phyloP scores from a whole-genome alignment of 2,888 invertebrate species.

The Drosophila conformis region DNA sequence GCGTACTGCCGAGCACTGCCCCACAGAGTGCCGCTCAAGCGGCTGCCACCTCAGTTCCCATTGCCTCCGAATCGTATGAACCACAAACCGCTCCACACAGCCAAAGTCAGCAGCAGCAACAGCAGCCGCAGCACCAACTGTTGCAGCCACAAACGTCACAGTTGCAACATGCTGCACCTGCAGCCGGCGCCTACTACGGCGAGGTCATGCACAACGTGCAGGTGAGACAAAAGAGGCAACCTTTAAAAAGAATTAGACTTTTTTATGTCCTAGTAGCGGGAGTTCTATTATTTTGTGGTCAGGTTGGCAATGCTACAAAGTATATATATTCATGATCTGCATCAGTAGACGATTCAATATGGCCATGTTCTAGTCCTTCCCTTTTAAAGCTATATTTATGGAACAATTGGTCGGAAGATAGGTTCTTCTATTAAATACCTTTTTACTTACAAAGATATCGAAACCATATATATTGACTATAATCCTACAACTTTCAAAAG shows the following conservation, averaged over 20 bases:
- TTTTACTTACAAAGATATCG: too few species aligned
- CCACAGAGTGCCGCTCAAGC: slow-evolving; percentile 55
- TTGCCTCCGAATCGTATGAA: slow-evolving; percentile 72
- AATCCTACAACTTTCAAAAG: not conserved
- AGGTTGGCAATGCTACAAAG: too few species aligned
- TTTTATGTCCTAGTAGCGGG: too few species aligned
- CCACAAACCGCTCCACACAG: slow-evolving; percentile 80
- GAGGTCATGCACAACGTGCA: slow-evolving; percentile 84
- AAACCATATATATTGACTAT: not conserved
- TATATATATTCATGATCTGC: too few species aligned
- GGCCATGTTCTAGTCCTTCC: too few species aligned
- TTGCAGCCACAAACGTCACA: slow-evolving; percentile 64
- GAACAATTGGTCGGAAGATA: too few species aligned
- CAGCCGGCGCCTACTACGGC: slow-evolving; percentile 81
- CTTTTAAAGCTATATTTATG: too few species aligned
- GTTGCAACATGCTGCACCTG: slow-evolving; percentile 56
- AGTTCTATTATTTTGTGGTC: too few species aligned
- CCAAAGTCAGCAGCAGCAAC: slow-evolving; percentile 75
- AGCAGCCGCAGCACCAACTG: not conserved
- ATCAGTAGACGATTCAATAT: too few species aligned
- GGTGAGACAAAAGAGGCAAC: slow-evolving; percentile 61
- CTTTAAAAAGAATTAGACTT: not conserved
- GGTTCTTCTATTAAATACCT: too few species aligned
- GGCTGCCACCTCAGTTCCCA: slow-evolving; percentile 47
- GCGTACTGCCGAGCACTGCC: slow-evolving; percentile 81